phyloP scores from a whole-genome alignment of 2,888 invertebrate genomes.

The Leptopilina myrica region DNA sequence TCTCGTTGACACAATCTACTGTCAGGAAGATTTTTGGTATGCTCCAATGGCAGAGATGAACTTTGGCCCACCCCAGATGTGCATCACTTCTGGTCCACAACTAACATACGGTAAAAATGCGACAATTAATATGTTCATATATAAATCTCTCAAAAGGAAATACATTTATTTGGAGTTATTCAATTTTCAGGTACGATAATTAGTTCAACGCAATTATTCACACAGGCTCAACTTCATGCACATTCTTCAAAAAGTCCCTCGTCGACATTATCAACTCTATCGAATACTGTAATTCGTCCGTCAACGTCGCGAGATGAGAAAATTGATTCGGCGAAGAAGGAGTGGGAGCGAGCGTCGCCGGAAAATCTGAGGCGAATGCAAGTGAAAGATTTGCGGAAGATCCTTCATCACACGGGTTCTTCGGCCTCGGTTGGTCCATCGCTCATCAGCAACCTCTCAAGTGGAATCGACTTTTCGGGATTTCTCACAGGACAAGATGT shows the following conservation, averaged over 20 bases:
- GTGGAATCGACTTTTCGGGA: conserved; percentile 60
- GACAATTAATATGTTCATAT: not conserved
- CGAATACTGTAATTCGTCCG: conserved; percentile 39
- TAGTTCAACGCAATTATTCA: conserved; percentile 73
- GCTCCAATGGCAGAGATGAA: conserved; percentile 75
- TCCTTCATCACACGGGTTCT: conserved; percentile 63
- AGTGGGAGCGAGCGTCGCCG: conserved; percentile 72
- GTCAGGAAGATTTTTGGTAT: conserved; percentile 73
- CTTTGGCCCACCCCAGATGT: conserved; percentile 75
- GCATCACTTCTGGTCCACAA: conserved; percentile 71
- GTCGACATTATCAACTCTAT: conserved; percentile 40
- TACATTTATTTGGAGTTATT: not conserved
- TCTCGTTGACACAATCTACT: conserved; percentile 73
- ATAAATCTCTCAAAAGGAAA: too few species aligned
- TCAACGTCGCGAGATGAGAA: conserved; percentile 61
- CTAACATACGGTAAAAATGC: conserved; percentile 71
- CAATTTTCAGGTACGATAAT: conserved; percentile 60
- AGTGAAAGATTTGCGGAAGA: conserved; percentile 69
- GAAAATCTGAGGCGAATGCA: conserved; percentile 70
- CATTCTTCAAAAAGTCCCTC: conserved; percentile 53
- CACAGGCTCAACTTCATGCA: conserved; percentile 70
- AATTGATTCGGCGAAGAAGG: conserved; percentile 71
- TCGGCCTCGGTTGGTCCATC: conserved; percentile 48
- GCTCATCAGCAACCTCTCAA: conserved; percentile 39
- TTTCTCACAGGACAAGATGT: conserved; percentile 70